phyloP scores from a whole-genome alignment of 2,888 invertebrate genomes.

The Rhimphoctona megacephalus region DNA sequence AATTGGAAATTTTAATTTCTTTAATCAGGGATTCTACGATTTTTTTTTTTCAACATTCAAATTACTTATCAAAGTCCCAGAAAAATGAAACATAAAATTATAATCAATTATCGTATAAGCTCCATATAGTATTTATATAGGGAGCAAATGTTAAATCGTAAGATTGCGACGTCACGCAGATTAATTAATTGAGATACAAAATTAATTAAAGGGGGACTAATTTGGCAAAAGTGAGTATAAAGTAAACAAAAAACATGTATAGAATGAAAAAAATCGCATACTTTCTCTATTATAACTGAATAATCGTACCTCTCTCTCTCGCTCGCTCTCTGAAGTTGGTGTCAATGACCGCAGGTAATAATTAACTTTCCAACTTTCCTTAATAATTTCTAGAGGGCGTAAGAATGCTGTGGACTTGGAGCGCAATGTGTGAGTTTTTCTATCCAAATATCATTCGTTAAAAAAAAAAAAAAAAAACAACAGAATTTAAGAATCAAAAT shows the following conservation, averaged over 20 bases:
- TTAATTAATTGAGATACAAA: slow-evolving; percentile 34
- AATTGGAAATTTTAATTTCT: background rate
- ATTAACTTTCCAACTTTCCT: slow-evolving; percentile 73
- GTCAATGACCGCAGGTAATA: slow-evolving; percentile 42
- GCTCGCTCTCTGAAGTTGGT: slow-evolving; percentile 19
- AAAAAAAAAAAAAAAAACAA: background rate
- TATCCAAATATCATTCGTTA: background rate
- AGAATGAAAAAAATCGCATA: slow-evolving; percentile 67
- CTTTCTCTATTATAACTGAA: slow-evolving; percentile 68
- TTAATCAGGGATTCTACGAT: background rate
- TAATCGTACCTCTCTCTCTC: slow-evolving; percentile 35
- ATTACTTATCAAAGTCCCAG: background rate
- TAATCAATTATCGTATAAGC: background rate
- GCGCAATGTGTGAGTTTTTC: background rate
- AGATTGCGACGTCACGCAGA: slow-evolving; percentile 24
- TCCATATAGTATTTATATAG: background rate
- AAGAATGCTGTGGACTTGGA: slow-evolving; percentile 18
- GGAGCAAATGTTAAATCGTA: background rate
- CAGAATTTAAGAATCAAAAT: background rate
- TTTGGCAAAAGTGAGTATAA: background rate
- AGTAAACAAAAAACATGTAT: background rate
- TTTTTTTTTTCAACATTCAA: background rate
- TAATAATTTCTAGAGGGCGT: slow-evolving; percentile 64
- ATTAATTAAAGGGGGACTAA: slow-evolving; percentile 25
- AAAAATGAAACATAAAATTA: background rate